Conservation (phyloP, 2,113 vertebrate genomes). For the Daphoenositta chrysoptera region DNA sequence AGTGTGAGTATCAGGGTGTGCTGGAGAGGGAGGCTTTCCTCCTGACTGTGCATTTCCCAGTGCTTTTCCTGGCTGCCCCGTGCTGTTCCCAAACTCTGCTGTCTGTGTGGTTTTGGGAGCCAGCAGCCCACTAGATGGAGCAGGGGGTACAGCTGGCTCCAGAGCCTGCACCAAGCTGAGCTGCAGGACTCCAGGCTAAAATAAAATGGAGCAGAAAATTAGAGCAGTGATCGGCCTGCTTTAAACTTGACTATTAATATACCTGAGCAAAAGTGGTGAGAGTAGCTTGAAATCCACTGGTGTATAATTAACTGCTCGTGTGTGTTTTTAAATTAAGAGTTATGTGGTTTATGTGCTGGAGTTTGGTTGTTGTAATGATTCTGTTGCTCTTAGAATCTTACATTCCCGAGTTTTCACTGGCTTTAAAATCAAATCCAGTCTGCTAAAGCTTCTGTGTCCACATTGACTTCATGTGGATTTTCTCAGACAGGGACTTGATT, state of each 20-base stretch:
- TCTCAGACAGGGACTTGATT: neutral
- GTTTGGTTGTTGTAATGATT: neutral
- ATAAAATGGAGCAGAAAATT: constrained; percentile 4
- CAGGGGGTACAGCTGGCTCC: neutral
- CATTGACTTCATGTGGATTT: neutral
- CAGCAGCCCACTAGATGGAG: constrained; percentile 54
- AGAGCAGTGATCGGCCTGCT: neutral
- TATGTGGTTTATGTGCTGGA: neutral
- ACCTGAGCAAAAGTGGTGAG: neutral
- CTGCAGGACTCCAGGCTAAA: neutral
- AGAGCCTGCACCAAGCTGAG: neutral
- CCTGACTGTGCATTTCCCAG: neutral
- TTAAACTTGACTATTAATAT: neutral
- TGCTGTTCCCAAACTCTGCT: neutral
- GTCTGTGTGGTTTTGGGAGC: neutral
- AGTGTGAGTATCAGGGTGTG: neutral
- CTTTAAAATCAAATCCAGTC: neutral
- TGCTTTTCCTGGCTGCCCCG: neutral
- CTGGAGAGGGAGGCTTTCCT: neutral
- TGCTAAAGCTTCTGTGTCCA: neutral
- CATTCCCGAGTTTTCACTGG: neutral
- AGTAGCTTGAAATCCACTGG: neutral
- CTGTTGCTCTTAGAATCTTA: neutral
- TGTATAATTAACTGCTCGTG: neutral
- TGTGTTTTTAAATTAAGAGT: neutral